Base-by-base conservation (phyloP, 2,797 vertebrate genomes). In the Sebastes dallii region DNA sequence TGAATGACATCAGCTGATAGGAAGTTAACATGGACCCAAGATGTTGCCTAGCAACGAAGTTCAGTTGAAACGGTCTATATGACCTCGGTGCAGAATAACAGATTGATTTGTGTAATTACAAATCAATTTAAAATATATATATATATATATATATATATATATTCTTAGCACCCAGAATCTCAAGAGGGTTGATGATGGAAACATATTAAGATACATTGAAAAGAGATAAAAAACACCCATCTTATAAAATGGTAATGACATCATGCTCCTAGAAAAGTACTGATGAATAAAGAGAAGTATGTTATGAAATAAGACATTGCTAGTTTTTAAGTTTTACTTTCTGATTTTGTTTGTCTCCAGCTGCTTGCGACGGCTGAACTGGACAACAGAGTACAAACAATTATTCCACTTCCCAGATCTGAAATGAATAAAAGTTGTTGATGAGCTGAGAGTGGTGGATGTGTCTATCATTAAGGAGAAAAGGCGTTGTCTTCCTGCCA, bases 241-340 rank as follows among this genome's bases (percentile, higher is more conserved):
- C 0, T 29, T 91, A 60, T 25, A 0, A 3, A 0, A 0, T 3
- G 81, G 72, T 3, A 32, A 74, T 9, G 91, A 93, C 84, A 92
- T 94, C 46, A 86, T 92, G 89, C 78, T 94, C 55, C 83, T 95
- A 22, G 85, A 82, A 78, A 87, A 84, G 81, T 59, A 5, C 0
- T 66, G 25, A n/a, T 29, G 25, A 59, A 22, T 22, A 54, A n/a
- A 54, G 10, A 54, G n/a, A 54, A 54, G 4, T 22, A 46, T 54
- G 52, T 54, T 54, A 22, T 54, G 52, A 22, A 64, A 46, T 46
- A 8, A 46, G 42, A 46, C 16, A 46, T 46, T 3, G 42, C 39
- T 46, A 46, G 42, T 46, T 46, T 18, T 46, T 42, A 42, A 42
- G 39, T 42, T 42, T 42, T 42, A 42, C 39, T 42, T 42, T 42